Evolutionary conservation across 2,888 invertebrate species (phyloP).

Genomic region (Xiphydria camelus): DNA sequence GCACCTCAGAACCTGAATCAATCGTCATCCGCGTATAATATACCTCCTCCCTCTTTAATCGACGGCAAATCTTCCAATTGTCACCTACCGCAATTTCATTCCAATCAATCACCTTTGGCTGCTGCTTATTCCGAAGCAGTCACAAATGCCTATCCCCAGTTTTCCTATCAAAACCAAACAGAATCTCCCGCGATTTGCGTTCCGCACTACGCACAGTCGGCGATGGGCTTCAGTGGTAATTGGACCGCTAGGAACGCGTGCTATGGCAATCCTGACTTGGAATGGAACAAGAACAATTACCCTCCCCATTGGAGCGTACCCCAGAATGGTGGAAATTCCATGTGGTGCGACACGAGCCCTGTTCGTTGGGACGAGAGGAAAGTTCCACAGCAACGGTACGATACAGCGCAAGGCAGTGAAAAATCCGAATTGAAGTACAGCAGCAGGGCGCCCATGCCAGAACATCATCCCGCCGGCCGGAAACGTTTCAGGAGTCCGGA

Average conservation of each 20-base stretch:
- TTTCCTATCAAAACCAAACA: slow-evolving; percentile 27
- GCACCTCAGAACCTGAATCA: slow-evolving; percentile 39
- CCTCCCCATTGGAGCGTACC: slow-evolving; percentile 16
- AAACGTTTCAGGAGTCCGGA: slow-evolving; percentile 39
- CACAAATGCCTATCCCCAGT: slow-evolving; percentile 28
- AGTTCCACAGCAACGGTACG: slow-evolving; percentile 6
- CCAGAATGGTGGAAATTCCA: slow-evolving; percentile 10
- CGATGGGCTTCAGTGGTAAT: slow-evolving; percentile 24
- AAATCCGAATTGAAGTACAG: slow-evolving; percentile 24
- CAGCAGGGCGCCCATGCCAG: too few species aligned
- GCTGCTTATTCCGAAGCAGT: slow-evolving; percentile 25
- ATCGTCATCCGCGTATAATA: slow-evolving; percentile 22
- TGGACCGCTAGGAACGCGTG: slow-evolving; percentile 31
- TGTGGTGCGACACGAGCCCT: slow-evolving; percentile 13
- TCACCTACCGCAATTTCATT: slow-evolving; percentile 25
- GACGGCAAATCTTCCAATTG: slow-evolving; percentile 23
- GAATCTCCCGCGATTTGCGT: slow-evolving; percentile 23
- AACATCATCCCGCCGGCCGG: too few species aligned
- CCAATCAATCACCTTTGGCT: slow-evolving; percentile 10
- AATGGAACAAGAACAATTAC: slow-evolving; percentile 12
- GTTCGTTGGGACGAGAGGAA: slow-evolving; percentile 10
- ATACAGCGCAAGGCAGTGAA: slow-evolving; percentile 17
- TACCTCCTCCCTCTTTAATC: slow-evolving; percentile 25
- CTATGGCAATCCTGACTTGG: slow-evolving; percentile 15
- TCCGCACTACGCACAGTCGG: slow-evolving; percentile 26